A percentile compares a stretch with the other conserved stretches of the same genome.
These are phyloP conservation scores for Acropora yongei DNA, from an alignment of 64 coral and sea anemone genomes.

Conservation along the genomic window DNA sequence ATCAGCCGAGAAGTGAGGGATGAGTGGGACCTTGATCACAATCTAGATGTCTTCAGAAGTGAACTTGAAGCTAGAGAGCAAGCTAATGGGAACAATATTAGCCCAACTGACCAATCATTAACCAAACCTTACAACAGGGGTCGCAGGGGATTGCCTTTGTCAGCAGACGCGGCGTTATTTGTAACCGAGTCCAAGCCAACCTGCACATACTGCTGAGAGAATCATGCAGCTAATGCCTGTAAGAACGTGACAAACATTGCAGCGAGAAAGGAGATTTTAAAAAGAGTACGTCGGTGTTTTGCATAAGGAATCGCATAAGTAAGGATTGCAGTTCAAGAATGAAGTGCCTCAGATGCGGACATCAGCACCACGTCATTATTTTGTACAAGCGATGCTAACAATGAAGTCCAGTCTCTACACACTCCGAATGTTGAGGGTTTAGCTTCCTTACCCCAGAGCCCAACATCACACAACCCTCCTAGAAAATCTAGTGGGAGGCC, in stretches of 20 bases:
- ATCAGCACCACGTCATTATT: neutral
- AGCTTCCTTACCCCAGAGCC: neutral
- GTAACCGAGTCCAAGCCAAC: neutral
- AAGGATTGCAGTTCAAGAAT: slow-evolving; percentile 42
- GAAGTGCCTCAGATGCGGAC: slow-evolving; percentile 31
- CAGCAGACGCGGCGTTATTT: neutral
- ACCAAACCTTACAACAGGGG: neutral
- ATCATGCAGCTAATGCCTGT: neutral
- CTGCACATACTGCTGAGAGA: neutral
- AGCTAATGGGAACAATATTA: neutral
- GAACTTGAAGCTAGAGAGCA: slow-evolving; percentile 20
- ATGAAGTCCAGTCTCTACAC: neutral
- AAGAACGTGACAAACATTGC: slow-evolving; percentile 11
- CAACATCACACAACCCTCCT: neutral
- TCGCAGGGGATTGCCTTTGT: no score
- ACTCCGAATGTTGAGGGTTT: neutral
- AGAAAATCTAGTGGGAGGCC: neutral
- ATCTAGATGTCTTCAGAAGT: neutral
- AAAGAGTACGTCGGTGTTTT: slow-evolving; percentile 46
- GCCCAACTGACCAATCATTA: neutral
- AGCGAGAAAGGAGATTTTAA: slow-evolving; percentile 40
- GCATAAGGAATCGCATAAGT: slow-evolving; percentile 35
- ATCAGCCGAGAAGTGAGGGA: slow-evolving; percentile 24
- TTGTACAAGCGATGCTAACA: neutral
- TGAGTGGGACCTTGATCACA: neutral